phyloP scores from a whole-genome alignment of 1,140 invertebrate species.

The Cyclina sinensis region DNA sequence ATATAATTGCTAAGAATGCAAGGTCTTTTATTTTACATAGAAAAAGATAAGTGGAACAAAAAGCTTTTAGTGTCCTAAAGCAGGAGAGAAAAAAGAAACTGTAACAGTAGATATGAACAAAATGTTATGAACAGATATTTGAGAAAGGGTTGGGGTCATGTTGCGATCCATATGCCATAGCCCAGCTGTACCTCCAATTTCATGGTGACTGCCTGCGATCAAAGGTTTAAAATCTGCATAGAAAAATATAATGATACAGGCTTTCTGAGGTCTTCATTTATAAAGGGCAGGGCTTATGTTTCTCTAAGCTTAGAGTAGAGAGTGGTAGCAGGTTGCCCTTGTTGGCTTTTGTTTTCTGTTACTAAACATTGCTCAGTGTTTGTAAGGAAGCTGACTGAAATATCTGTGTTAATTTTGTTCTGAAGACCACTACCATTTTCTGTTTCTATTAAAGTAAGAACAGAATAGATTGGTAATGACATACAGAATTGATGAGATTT shows the following conservation, averaged over 20 bases:
- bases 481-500: too few relatives aligned
- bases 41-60: background rate
- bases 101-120: background rate
- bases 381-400: too few relatives aligned
- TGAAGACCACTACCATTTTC: too few relatives aligned
- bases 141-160: background rate
- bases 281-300: background rate
- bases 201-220: slow-evolving; percentile 24
- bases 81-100: background rate
- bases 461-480: too few relatives aligned
- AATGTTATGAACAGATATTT: background rate
- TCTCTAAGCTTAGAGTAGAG: background rate
- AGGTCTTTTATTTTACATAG: background rate
- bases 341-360: background rate
- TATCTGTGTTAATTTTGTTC: too few relatives aligned
- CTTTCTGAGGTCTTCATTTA: background rate
- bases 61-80: background rate
- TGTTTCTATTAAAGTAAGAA: too few relatives aligned
- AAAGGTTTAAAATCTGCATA: slow-evolving; percentile 8
- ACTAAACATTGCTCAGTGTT: too few relatives aligned
- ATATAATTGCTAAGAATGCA: background rate
- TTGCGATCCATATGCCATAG: background rate
- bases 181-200: slow-evolving; percentile 25
- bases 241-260: background rate
- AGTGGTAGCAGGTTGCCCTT: background rate